phyloP scores from a whole-genome alignment of 2,797 vertebrate genomes.

The Salarias fasciatus region DNA sequence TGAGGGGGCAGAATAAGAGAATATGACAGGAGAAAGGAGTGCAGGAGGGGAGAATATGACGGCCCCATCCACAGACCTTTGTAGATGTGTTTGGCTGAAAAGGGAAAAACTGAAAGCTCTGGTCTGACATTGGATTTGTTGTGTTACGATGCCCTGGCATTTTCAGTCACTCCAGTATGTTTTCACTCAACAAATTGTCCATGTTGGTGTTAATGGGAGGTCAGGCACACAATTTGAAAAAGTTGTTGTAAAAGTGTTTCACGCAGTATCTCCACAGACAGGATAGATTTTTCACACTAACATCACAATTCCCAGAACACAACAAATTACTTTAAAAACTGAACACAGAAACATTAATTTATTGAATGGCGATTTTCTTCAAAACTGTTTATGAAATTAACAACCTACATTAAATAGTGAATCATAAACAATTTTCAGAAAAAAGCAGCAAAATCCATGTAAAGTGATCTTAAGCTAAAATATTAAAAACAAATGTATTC shows the following conservation, averaged over 20 bases:
- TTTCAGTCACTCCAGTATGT: constrained; percentile 39
- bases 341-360: no score
- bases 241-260: no score
- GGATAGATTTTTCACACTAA: not conserved
- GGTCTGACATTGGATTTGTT: constrained; percentile 37
- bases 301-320: not conserved
- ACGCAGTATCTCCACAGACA: not conserved
- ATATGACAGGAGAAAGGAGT: not conserved
- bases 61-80: constrained; percentile 55
- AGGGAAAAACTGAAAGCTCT: constrained; percentile 47
- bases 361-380: no score
- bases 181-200: constrained; percentile 14
- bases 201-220: not conserved
- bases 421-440: no score
- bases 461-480: no score
- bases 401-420: no score
- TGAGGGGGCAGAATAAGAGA: not conserved
- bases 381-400: no score
- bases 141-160: constrained; percentile 37
- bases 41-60: constrained; percentile 17
- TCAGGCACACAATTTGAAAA: not conserved
- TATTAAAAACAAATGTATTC: no score
- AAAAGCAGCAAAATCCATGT: no score
- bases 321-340: no score
- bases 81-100: constrained; percentile 52